Evolutionary conservation across 2,797 vertebrate species (phyloP).

Genomic region (Lagocephalus sceleratus): DNA sequence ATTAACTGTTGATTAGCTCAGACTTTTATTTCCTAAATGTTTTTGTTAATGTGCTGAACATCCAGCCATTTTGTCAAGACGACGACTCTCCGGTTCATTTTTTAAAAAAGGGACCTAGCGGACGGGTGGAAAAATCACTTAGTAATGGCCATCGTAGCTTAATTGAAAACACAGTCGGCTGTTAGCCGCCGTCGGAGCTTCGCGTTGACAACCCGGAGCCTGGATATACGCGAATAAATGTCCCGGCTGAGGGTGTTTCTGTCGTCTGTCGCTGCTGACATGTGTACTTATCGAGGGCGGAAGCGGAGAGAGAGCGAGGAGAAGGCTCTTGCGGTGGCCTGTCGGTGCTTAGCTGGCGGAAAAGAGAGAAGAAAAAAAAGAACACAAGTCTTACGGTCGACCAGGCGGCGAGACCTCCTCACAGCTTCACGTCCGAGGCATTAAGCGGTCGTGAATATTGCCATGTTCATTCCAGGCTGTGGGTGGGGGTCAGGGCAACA

Average conservation of each 20-base stretch:
- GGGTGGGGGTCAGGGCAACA: neutral
- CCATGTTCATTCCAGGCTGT: constrained; percentile 22
- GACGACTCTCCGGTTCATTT: too few species aligned
- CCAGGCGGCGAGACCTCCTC: constrained; percentile 59
- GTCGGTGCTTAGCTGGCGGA: constrained; percentile 57
- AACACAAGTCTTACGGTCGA: constrained; percentile 64
- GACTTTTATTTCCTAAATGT: too few species aligned
- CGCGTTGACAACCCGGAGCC: neutral
- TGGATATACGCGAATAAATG: too few species aligned
- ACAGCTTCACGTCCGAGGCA: constrained; percentile 64
- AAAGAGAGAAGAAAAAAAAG: constrained; percentile 18
- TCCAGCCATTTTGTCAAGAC: too few species aligned
- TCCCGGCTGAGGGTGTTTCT: too few species aligned
- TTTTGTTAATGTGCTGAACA: too few species aligned
- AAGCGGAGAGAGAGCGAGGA: constrained; percentile 1
- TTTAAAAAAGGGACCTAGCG: too few species aligned
- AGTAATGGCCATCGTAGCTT: too few species aligned
- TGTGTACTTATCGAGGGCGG: neutral
- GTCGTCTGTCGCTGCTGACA: neutral
- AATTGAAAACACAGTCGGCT: too few species aligned
- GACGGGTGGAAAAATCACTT: too few species aligned
- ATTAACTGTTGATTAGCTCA: constrained; percentile 12
- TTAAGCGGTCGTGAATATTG: constrained; percentile 31
- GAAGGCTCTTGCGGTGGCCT: constrained; percentile 45
- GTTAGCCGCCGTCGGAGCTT: neutral